Evolutionary conservation across 1,140 invertebrate genomes (phyloP).

Genomic region (Sitobion miscanthi): DNA sequence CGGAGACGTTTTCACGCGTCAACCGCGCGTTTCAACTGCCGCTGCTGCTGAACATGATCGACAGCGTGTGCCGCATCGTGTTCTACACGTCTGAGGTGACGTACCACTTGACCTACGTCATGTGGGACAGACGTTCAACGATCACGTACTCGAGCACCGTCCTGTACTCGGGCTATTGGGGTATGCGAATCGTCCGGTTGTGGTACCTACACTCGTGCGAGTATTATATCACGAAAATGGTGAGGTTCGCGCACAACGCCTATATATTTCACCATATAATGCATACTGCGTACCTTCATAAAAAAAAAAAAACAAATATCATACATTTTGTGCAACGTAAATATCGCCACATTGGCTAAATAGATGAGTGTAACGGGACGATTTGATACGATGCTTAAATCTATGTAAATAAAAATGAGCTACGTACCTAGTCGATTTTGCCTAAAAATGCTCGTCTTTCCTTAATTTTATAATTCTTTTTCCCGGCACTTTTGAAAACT

Average conservation of each 20-base stretch:
- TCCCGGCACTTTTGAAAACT: too few species aligned
- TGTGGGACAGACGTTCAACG: background rate
- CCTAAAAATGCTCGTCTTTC: too few species aligned
- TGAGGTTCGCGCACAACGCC: background rate
- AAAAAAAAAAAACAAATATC: too few species aligned
- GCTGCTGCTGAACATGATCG: background rate
- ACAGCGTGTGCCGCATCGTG: background rate
- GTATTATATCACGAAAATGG: conserved; percentile 5
- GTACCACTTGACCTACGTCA: background rate
- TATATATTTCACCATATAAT: background rate
- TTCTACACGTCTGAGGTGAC: background rate
- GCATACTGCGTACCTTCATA: background rate
- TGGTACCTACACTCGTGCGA: background rate
- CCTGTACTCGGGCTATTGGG: background rate
- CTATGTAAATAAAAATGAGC: too few species aligned
- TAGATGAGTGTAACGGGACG: background rate
- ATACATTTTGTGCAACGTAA: background rate
- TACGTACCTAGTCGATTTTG: too few species aligned
- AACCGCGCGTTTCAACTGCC: background rate
- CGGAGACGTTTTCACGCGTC: background rate
- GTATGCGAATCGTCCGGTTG: background rate
- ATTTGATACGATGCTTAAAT: background rate
- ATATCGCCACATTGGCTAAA: background rate
- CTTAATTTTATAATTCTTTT: too few species aligned
- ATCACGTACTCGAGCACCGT: background rate